A percentile compares a stretch with the other conserved stretches of the same genome.
These are phyloP conservation scores for Limonius californicus DNA, from an alignment of 1,140 invertebrate genomes.

Conservation along the genomic window DNA sequence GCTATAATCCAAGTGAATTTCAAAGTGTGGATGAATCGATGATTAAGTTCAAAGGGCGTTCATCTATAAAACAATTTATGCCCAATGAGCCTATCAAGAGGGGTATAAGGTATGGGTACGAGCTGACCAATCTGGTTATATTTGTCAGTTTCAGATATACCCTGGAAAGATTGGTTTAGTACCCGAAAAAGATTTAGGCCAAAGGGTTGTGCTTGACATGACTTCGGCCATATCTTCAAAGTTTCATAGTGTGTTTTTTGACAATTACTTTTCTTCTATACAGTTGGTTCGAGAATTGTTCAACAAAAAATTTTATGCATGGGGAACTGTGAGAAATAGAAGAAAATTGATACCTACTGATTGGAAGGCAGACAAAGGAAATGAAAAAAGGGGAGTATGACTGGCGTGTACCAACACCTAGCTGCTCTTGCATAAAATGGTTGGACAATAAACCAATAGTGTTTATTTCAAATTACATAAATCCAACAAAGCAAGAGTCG, in stretches of 20 bases:
- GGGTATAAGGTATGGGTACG: slow-evolving; percentile 13
- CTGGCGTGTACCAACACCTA: slow-evolving; percentile 36
- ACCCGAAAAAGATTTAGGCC: slow-evolving; percentile 40
- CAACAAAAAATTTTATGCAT: slow-evolving; percentile 40
- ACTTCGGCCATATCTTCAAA: slow-evolving; percentile 29
- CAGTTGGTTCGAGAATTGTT: slow-evolving; percentile 41
- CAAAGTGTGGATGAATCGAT: slow-evolving; percentile 40
- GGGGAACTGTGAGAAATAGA: slow-evolving; percentile 44
- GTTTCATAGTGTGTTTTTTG: slow-evolving; percentile 41
- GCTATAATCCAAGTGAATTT: background rate
- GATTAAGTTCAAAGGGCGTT: slow-evolving; percentile 43
- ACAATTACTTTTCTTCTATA: slow-evolving; percentile 48
- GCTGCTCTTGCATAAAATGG: slow-evolving; percentile 32
- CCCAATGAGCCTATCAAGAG: slow-evolving; percentile 37
- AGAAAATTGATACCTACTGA: slow-evolving; percentile 41
- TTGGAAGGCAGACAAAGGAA: no score
- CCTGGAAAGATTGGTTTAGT: slow-evolving; percentile 28
- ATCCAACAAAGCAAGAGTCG: no score
- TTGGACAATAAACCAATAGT: slow-evolving; percentile 17
- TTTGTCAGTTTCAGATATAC: slow-evolving; percentile 17
- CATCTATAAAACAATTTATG: slow-evolving; percentile 45
- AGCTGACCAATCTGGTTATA: slow-evolving; percentile 12
- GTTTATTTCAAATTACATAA: slow-evolving; percentile 22
- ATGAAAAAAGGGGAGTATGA: slow-evolving; percentile 44
- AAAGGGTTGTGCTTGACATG: slow-evolving; percentile 30